Conservation (phyloP, 2,888 invertebrate species). For the Formica aserva region DNA sequence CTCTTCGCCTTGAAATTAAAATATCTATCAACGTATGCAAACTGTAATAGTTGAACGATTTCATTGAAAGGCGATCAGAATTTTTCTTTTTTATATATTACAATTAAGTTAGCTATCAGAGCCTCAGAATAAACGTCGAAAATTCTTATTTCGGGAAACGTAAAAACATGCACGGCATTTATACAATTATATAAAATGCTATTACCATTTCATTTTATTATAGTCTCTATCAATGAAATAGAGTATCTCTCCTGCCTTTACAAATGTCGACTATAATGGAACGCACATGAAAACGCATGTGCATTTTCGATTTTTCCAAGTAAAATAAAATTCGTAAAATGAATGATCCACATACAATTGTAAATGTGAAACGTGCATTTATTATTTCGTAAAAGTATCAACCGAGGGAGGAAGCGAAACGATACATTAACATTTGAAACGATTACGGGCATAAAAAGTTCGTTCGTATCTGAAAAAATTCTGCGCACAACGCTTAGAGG, state of each 20-base stretch:
- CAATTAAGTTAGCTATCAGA: background rate
- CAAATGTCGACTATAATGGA: background rate
- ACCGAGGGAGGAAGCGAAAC: background rate
- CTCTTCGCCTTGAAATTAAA: background rate
- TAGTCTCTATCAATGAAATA: background rate
- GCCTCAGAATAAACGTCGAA: background rate
- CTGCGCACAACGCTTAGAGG: slow-evolving; percentile 17
- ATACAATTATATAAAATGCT: background rate
- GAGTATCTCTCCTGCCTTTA: background rate
- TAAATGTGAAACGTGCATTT: background rate
- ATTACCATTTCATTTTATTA: slow-evolving; percentile 11
- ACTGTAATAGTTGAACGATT: background rate
- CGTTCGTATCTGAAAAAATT: slow-evolving; percentile 9
- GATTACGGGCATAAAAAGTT: background rate
- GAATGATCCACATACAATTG: background rate
- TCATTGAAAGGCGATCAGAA: background rate
- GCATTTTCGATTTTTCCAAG: background rate
- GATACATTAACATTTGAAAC: background rate
- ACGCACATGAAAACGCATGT: background rate
- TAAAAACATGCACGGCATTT: background rate
- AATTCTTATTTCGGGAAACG: background rate
- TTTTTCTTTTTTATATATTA: background rate
- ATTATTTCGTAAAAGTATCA: background rate
- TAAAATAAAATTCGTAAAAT: background rate
- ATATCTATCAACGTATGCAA: background rate